phyloP scores from a whole-genome alignment of 1,140 invertebrate species.

The Drosophila paulistorum region DNA sequence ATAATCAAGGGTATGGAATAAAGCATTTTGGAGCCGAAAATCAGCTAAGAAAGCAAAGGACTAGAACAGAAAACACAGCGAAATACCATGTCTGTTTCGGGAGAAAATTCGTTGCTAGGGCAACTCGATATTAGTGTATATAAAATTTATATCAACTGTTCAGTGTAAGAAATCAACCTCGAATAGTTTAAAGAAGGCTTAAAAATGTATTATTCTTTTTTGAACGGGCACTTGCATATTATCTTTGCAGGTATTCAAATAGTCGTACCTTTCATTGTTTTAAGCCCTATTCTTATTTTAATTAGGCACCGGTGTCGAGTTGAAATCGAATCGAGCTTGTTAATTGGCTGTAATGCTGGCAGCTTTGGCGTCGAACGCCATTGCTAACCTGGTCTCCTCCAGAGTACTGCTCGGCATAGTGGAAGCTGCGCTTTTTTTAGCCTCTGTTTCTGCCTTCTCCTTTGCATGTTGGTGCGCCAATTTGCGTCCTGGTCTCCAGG shows the following conservation, averaged over 20 bases:
- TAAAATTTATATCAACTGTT: too few relatives aligned
- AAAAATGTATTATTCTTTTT: too few relatives aligned
- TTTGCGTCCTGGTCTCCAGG: constrained; percentile 55
- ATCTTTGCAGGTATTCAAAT: neutral
- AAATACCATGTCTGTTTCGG: too few relatives aligned
- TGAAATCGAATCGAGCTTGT: constrained; percentile 47
- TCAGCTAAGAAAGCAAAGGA: neutral
- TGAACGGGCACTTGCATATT: neutral
- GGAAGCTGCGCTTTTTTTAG: constrained; percentile 42
- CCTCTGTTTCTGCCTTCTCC: neutral
- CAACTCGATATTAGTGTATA: too few relatives aligned
- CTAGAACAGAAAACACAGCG: too few relatives aligned
- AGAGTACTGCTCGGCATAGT: constrained; percentile 15
- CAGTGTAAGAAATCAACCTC: too few relatives aligned
- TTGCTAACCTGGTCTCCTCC: constrained; percentile 18
- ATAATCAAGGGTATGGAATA: neutral
- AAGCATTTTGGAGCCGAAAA: neutral
- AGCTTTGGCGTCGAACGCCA: constrained; percentile 51
- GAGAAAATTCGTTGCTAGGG: too few relatives aligned
- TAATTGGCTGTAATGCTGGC: constrained; percentile 66
- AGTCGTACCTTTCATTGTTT: neutral
- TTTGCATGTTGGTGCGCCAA: constrained; percentile 57
- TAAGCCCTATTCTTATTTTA: constrained; percentile 50
- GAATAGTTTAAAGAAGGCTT: too few relatives aligned
- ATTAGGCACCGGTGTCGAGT: constrained; percentile 56